Conservation (phyloP, 2,797 vertebrate genomes). For the Etheostoma perlongum region DNA sequence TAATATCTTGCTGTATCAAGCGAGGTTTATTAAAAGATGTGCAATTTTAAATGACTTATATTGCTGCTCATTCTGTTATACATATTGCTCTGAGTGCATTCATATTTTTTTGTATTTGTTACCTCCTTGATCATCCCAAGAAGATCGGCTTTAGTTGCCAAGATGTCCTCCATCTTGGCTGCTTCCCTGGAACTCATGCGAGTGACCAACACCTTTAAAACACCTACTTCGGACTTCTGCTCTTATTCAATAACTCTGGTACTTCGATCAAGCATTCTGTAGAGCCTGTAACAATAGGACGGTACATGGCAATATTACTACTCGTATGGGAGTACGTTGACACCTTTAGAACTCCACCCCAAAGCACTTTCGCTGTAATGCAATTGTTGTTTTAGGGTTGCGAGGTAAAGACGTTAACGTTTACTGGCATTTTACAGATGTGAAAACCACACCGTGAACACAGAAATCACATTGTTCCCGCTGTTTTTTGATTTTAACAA, state of each 20-base stretch:
- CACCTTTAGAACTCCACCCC: background rate
- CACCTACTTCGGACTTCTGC: background rate
- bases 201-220: constrained; percentile 24
- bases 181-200: constrained; percentile 71
- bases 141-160: constrained; percentile 91
- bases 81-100: background rate
- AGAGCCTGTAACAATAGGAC: constrained; percentile 1
- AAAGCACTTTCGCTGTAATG: background rate
- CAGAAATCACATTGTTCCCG: background rate
- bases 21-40: background rate
- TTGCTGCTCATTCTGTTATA: background rate
- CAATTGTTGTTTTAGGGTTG: background rate
- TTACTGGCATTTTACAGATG: background rate
- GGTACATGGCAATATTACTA: background rate
- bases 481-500: background rate
- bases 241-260: constrained; percentile 18
- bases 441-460: background rate
- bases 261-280: constrained; percentile 9
- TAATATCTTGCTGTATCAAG: background rate
- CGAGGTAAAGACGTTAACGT: background rate
- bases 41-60: background rate
- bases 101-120: background rate
- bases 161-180: constrained; percentile 89
- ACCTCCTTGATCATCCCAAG: constrained; percentile 95
- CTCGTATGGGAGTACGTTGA: background rate